Conservation (phyloP, 2,113 vertebrate species). For the Eudyptes chrysolophus region DNA sequence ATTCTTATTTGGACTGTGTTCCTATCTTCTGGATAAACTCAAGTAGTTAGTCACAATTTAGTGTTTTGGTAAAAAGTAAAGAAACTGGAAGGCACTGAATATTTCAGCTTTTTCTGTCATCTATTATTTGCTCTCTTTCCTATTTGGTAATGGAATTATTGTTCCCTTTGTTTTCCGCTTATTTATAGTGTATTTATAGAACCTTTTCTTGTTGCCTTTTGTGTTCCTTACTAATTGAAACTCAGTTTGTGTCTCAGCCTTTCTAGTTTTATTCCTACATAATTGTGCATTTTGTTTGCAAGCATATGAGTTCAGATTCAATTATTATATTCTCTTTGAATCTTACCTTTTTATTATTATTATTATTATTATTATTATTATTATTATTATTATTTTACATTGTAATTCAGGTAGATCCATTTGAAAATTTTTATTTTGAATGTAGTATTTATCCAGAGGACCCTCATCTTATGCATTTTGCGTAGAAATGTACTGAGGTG, state of each 20-base stretch:
- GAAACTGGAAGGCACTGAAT: not conserved
- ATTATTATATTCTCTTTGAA: not conserved
- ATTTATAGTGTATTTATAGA: not conserved
- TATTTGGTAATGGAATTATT: not conserved
- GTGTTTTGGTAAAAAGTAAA: not conserved
- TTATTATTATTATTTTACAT: not conserved
- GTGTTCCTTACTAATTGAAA: not conserved
- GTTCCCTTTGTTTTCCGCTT: not conserved
- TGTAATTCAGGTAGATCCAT: not conserved
- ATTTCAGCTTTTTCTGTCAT: not conserved
- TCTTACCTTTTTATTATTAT: not conserved
- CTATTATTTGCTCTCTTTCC: not conserved
- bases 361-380: no score
- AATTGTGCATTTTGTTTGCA: not conserved
- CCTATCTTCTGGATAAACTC: not conserved
- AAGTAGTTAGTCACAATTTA: not conserved
- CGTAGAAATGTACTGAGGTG: not conserved
- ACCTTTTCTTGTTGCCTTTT: not conserved
- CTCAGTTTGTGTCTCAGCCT: not conserved
- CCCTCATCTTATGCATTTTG: not conserved
- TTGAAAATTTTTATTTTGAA: not conserved
- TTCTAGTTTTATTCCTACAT: not conserved
- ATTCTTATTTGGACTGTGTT: not conserved
- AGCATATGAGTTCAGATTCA: not conserved
- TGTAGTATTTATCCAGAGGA: not conserved